phyloP scores from a whole-genome alignment of 35 echinoderm and acorn worm genomes.

The Acanthaster planci region DNA sequence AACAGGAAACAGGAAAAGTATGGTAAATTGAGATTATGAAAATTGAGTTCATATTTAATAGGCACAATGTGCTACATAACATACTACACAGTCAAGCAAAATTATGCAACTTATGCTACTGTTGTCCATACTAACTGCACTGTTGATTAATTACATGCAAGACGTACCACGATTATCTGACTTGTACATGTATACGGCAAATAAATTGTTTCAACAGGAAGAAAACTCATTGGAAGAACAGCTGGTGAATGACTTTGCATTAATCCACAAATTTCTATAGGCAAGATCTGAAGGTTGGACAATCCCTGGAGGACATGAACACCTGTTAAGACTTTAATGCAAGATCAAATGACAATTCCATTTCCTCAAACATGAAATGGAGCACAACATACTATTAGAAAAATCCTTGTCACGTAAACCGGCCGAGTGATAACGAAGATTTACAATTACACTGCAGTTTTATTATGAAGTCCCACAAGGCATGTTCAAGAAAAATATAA shows the following conservation, averaged over 20 bases:
- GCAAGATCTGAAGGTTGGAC: no score
- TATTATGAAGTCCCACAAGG: no score
- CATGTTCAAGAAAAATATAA: no score
- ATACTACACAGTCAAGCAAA: neutral
- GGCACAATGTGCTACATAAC: conserved; percentile 25
- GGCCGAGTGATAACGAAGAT: no score
- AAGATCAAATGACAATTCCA: no score
- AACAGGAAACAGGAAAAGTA: neutral
- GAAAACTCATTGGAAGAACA: conserved; percentile 16
- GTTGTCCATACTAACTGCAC: neutral
- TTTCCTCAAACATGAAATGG: no score
- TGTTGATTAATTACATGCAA: conserved; percentile 18
- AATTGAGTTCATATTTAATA: conserved; percentile 26
- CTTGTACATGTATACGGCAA: neutral
- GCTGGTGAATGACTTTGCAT: neutral
- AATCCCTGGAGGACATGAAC: no score
- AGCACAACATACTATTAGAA: no score
- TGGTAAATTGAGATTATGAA: conserved; percentile 17
- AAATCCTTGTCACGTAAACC: no score
- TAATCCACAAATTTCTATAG: no score
- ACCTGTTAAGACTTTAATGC: no score
- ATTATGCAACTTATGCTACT: conserved; percentile 7
- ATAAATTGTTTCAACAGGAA: neutral
- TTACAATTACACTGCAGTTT: no score
- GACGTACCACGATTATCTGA: neutral